Evolutionary conservation across 2,113 vertebrate species (phyloP).

Genomic region (Python bivittatus): DNA sequence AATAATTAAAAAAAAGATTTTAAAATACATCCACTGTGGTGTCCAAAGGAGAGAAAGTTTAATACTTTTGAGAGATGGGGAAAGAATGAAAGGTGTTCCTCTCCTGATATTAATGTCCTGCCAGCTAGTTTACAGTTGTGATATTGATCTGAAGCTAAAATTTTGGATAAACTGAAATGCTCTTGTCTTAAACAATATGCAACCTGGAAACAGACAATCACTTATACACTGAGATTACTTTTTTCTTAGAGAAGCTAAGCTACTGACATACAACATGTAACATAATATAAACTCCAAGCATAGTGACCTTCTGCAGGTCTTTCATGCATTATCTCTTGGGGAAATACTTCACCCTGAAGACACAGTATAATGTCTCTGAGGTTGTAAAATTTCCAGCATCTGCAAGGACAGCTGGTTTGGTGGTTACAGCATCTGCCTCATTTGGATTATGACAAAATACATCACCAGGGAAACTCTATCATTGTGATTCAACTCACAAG

Average conservation of each 20-base stretch:
- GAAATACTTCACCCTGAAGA: constrained; percentile 49
- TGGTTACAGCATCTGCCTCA: constrained; percentile 45
- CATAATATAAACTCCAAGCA: constrained; percentile 22
- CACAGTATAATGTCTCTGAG: constrained; percentile 27
- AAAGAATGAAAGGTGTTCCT: constrained; percentile 1
- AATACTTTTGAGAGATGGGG: not conserved
- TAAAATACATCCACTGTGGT: not conserved
- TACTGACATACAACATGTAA: not conserved
- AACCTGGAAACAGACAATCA: not conserved
- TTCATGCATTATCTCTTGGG: constrained; percentile 35
- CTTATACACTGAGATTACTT: constrained; percentile 15
- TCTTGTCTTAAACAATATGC: not conserved
- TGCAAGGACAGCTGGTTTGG: constrained; percentile 52
- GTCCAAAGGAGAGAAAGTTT: not conserved
- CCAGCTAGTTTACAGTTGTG: constrained; percentile 2
- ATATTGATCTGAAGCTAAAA: not conserved
- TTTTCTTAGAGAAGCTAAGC: not conserved
- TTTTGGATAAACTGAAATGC: constrained; percentile 22
- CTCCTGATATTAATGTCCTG: not conserved
- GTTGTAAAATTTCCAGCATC: constrained; percentile 52
- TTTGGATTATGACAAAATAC: constrained; percentile 62
- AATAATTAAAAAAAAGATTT: too few relatives aligned
- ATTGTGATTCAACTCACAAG: constrained; percentile 57
- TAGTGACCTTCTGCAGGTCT: constrained; percentile 28
- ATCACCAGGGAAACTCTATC: constrained; percentile 51